Base-by-base conservation (phyloP, 2,797 vertebrate genomes). In the Momotus momota region DNA sequence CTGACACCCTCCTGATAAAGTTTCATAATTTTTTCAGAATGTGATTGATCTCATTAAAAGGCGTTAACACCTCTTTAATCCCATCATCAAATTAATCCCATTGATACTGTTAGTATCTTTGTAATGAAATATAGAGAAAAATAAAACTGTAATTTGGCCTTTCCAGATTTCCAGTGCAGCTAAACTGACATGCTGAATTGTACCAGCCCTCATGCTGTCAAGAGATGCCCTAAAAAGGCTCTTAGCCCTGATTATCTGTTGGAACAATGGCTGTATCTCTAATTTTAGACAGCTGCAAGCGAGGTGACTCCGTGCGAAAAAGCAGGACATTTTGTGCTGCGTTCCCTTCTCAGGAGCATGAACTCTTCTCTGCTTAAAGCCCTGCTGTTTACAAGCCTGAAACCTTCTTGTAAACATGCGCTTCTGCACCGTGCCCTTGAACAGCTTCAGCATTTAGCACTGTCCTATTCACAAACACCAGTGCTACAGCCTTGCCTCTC, bases 251-350 rank as follows among this genome's bases (percentile, higher is more conserved):
- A 58, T 90, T 94, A 95, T 90, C 81, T 21, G 12, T 29, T 94
- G 75, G 71, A 95, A 96, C 94, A 88, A 82, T 91, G 78, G 55
- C 43, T 40, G 8, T 31, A 35, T 90, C 80, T 91, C 83, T 92
- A 38, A 54, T 80, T 95, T 89, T 33, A 86, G 83, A 45, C 75
- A 88, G 73, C 35, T 21, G 6, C 55, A 83, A 95, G 74, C 11
- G 0, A 21, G 40, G 17, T 94, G 86, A 75, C 33, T 84, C 67
- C 94, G 89, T 92, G 81, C 8, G 43, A 91, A 91, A 93, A 90
- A 93, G 64, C 71, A 91, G 70, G 92, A 75, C 6, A 14, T 70
- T 77, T 40, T 74, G 25, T 88, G 66, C 62, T 49, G 40, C 25
- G 3, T 60, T 81, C n/a, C 12, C 41, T 80, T 94, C 65, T 86